Percentiles rank a stretch among this genome's conserved stretches.
phyloP scores from a whole-genome alignment of 2,113 vertebrate species.

The Grammomys dolichurus region DNA sequence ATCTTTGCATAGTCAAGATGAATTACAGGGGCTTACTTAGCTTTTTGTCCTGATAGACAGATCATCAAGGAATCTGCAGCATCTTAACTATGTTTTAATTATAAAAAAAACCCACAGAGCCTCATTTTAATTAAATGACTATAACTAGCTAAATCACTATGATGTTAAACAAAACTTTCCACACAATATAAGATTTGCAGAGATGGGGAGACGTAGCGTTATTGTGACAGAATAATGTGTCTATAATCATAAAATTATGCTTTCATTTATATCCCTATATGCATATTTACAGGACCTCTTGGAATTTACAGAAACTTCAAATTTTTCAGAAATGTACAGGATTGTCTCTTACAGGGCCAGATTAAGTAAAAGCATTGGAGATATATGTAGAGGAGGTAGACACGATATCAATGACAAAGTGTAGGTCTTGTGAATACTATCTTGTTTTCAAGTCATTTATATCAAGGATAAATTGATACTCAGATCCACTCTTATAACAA shows the following conservation, averaged over 20 bases:
- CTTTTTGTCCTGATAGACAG: background rate
- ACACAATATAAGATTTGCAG: background rate
- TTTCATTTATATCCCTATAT: background rate
- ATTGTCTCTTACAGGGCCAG: background rate
- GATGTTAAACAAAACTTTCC: background rate
- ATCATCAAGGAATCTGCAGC: background rate
- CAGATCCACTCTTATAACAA: background rate
- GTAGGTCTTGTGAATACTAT: background rate
- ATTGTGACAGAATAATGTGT: background rate
- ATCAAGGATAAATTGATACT: background rate
- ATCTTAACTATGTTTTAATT: slow-evolving; percentile 22
- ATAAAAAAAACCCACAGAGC: background rate
- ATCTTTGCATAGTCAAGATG: background rate
- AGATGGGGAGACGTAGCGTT: background rate
- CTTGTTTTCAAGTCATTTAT: background rate
- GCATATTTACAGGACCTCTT: background rate
- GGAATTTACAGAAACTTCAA: background rate
- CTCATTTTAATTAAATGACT: slow-evolving; percentile 9
- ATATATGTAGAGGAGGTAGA: background rate
- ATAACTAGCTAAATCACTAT: background rate
- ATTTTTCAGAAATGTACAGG: background rate
- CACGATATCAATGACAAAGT: background rate
- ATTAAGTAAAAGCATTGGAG: background rate
- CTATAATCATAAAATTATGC: slow-evolving; percentile 11
- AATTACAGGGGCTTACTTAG: background rate